Percentiles rank a stretch among this genome's conserved stretches.
phyloP scores from a whole-genome alignment of 2,888 invertebrate species.

The Lucinisca nassula region DNA sequence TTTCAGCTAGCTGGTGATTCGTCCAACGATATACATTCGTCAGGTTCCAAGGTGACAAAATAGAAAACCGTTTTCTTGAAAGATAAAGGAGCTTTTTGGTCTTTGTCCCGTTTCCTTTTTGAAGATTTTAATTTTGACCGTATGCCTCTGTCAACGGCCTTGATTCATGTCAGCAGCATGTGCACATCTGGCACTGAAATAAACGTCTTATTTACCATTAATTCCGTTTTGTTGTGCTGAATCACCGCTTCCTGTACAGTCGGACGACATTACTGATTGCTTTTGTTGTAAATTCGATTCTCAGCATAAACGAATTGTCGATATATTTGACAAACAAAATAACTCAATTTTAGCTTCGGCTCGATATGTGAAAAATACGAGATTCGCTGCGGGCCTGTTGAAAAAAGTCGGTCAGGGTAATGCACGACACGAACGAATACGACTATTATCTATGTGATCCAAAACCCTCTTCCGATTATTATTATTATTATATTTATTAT shows the following conservation, averaged over 20 bases:
- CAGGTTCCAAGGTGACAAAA: too few relatives aligned
- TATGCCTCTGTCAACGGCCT: too few relatives aligned
- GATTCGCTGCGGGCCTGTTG: background rate
- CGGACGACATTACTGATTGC: conserved; percentile 57
- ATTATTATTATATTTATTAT: background rate
- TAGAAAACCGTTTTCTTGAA: too few relatives aligned
- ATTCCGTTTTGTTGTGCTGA: conserved; percentile 66
- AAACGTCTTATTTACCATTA: conserved; percentile 46
- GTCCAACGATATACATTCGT: too few relatives aligned
- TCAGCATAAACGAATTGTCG: background rate
- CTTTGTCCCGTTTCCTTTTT: too few relatives aligned
- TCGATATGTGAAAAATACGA: background rate
- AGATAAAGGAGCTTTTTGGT: too few relatives aligned
- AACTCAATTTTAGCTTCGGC: too few relatives aligned
- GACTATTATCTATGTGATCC: too few relatives aligned
- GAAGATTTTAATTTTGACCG: too few relatives aligned
- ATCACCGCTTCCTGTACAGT: conserved; percentile 66
- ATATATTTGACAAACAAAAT: background rate
- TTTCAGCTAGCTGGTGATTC: too few relatives aligned
- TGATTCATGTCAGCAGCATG: too few relatives aligned
- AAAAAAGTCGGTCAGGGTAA: background rate
- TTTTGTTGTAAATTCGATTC: background rate
- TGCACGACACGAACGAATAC: background rate
- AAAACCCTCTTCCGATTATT: background rate
- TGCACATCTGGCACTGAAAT: conserved; percentile 1